Percentiles rank a stretch among this genome's conserved stretches.
Evolutionary conservation across 2,888 invertebrate species (phyloP).

Genomic region (Cecidostiba fungosa): DNA sequence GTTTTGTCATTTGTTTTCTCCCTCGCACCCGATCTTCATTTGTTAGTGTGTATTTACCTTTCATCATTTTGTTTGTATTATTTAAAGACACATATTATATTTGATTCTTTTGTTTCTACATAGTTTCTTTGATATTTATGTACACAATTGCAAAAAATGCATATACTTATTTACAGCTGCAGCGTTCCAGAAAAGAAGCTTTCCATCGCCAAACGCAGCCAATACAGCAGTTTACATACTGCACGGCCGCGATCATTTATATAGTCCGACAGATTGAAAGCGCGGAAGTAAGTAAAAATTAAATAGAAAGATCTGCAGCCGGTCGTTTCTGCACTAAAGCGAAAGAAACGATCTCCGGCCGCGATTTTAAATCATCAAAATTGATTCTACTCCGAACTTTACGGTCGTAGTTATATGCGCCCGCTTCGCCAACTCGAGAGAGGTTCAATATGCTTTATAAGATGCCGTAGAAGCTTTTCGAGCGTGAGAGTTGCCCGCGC

Average conservation of each 20-base stretch:
- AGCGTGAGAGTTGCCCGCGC: constrained; percentile 11
- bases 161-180: neutral
- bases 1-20: neutral
- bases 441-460: constrained; percentile 32
- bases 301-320: constrained; percentile 40
- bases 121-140: neutral
- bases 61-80: neutral
- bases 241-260: constrained; percentile 27
- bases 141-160: neutral
- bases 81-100: too few relatives aligned
- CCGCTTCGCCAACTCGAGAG: constrained; percentile 39
- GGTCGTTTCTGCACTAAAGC: neutral
- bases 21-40: neutral
- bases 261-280: constrained; percentile 25
- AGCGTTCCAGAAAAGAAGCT: neutral
- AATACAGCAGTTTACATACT: neutral
- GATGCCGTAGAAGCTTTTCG: constrained; percentile 20
- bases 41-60: neutral
- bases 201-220: neutral
- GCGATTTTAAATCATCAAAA: constrained; percentile 56
- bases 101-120: too few relatives aligned
- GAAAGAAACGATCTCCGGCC: constrained; percentile 18
- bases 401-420: constrained; percentile 38
- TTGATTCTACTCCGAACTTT: constrained; percentile 51
- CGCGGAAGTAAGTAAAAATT: constrained; percentile 52